phyloP scores from a whole-genome alignment of 2,888 invertebrate species.

The Euclidia mi region DNA sequence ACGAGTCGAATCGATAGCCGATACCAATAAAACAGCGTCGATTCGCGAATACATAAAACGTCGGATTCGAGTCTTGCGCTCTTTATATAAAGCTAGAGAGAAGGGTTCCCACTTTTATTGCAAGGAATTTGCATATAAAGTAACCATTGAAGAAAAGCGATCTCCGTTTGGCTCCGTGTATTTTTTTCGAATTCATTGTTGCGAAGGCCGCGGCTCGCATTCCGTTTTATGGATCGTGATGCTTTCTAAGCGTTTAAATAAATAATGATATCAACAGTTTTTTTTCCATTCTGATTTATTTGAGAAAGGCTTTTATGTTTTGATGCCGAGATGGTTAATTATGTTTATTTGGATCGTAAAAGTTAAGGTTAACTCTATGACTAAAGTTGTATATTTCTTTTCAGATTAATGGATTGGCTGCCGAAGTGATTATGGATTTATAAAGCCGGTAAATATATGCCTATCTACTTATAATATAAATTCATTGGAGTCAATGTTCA shows the following conservation, averaged over 20 bases:
- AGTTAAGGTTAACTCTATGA: constrained; percentile 42
- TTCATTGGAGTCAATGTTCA: constrained; percentile 14
- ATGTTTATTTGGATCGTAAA: constrained; percentile 72
- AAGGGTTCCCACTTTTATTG: constrained; percentile 89
- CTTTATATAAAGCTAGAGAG: constrained; percentile 87
- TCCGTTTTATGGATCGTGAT: constrained; percentile 83
- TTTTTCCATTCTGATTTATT: constrained; percentile 78
- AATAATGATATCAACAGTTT: constrained; percentile 86
- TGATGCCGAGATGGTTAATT: constrained; percentile 68
- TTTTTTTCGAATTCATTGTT: constrained; percentile 88
- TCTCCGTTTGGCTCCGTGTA: constrained; percentile 81
- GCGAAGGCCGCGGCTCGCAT: constrained; percentile 81
- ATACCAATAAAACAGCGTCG: constrained; percentile 88
- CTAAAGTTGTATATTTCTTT: constrained; percentile 62
- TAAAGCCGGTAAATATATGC: constrained; percentile 66
- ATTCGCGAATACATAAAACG: constrained; percentile 89
- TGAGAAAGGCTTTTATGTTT: constrained; percentile 72
- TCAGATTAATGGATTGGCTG: constrained; percentile 75
- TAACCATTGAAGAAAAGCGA: constrained; percentile 90
- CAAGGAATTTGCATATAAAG: constrained; percentile 90
- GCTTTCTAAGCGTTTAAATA: constrained; percentile 85
- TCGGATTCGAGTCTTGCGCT: constrained; percentile 85
- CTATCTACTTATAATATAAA: constrained; percentile 35
- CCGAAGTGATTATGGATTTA: constrained; percentile 67
- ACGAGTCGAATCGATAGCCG: constrained; percentile 85